A percentile compares a stretch with the other conserved stretches of the same genome.
Evolutionary conservation across 2,888 invertebrate genomes (phyloP).

Genomic region (Sepiola atlantica): DNA sequence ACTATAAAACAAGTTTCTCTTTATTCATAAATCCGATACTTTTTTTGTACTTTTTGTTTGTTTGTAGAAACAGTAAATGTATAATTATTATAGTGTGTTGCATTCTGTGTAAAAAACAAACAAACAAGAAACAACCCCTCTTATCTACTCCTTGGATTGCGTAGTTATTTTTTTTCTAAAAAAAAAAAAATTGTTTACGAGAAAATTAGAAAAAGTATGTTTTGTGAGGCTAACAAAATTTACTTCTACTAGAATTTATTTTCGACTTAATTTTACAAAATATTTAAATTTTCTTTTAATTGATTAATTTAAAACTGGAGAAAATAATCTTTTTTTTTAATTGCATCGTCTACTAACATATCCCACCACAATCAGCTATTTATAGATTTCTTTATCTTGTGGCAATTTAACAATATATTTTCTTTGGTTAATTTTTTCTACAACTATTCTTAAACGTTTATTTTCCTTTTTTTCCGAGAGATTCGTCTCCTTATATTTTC

Average conservation of each 20-base stretch:
- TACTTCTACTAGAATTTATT: neutral
- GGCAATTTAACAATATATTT: neutral
- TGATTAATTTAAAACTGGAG: neutral
- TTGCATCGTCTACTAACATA: neutral
- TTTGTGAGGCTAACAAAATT: neutral
- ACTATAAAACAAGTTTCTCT: neutral
- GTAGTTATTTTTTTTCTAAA: neutral
- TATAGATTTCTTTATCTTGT: neutral
- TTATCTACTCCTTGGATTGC: constrained; percentile 12
- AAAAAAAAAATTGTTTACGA: neutral
- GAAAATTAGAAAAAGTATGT: neutral
- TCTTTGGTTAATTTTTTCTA: neutral
- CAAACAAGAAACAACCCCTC: too few relatives aligned
- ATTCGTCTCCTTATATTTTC: neutral
- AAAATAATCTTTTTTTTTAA: neutral
- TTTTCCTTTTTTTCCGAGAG: neutral
- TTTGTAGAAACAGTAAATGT: neutral
- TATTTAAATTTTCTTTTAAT: neutral
- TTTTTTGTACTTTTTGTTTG: neutral
- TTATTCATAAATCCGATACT: neutral
- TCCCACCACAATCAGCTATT: neutral
- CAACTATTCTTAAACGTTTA: neutral
- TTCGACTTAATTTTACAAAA: neutral
- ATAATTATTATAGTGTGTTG: neutral
- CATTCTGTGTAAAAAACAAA: neutral